Evolutionary conservation across 2,888 invertebrate genomes (phyloP), one percentile per base, ranked within the genome.

Genomic region (Augiades crinisus): DNA sequence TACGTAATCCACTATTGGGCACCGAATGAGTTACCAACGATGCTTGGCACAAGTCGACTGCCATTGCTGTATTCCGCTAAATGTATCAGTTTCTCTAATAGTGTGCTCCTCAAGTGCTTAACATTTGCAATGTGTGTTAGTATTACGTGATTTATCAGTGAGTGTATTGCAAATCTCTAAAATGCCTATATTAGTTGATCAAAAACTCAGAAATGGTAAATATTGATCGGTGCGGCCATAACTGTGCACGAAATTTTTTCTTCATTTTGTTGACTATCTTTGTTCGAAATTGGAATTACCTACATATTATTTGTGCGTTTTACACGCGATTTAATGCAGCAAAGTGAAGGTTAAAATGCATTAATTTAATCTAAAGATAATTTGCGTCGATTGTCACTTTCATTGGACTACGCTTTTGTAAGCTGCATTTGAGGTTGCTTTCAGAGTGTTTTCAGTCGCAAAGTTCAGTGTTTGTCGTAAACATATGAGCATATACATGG

Each of bases 161-260:
- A 61, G 63, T 64, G 67, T 65, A 56, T 55, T 38, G 53, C 16
- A 27, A 49, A 44, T 59, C 57, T 33, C 47, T 62, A 78, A 75
- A 75, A 89, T 89, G 89, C 83, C 89, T 58, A 59, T 85, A 52
- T 69, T 88, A 69, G 70, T 88, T 56, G 79, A 86, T 63, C 65
- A 73, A 58, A 79, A 67, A 65, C 77, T 64, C 62, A 75, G 70
- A 73, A 82, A 78, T 79, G 89, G 89, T 89, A 85, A 87, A 70
- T 88, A 89, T 88, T 73, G 88, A 88, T 84, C 82, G 69, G 67
- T 67, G 76, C 79, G 68, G 84, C 85, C 85, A 86, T 85, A 78
- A 69, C 62, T 53, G 36, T 33, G 27, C 36, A 36, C 30, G n/a
- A 6, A 3, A 27, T 13, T 22, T 4, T 21, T 7, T 17, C 31